A percentile compares a stretch with the other conserved stretches of the same genome.
These are phyloP conservation scores for Aphidius ervi DNA, from an alignment of 1,140 invertebrate genomes.

Conservation along the genomic window DNA sequence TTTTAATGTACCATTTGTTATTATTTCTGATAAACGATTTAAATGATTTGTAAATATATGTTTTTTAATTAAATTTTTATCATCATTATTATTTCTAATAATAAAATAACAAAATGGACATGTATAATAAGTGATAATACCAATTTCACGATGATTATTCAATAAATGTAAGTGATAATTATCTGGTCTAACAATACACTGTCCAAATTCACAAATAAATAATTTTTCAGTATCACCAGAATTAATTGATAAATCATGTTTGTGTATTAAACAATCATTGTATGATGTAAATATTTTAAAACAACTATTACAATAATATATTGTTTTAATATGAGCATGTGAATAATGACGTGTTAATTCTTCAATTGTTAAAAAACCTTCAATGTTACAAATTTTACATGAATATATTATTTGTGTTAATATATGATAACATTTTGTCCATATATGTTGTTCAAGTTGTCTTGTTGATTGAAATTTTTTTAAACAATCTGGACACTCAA, in stretches of 20 bases:
- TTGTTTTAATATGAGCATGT: constrained; percentile 35
- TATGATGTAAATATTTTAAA: constrained; percentile 31
- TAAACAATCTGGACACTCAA: constrained; percentile 41
- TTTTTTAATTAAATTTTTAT: constrained; percentile 27
- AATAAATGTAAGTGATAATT: constrained; percentile 34
- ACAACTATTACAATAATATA: constrained; percentile 36
- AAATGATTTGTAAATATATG: constrained; percentile 34
- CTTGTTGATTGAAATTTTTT: constrained; percentile 24
- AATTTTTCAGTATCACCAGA: constrained; percentile 25
- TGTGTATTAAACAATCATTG: constrained; percentile 31
- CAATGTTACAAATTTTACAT: constrained; percentile 43
- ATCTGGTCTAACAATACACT: constrained; percentile 33
- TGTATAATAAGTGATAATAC: constrained; percentile 35
- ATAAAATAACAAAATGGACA: constrained; percentile 38
- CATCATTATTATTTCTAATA: constrained; percentile 23
- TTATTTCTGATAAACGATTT: constrained; percentile 24
- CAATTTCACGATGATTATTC: constrained; percentile 33
- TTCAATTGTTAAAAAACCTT: constrained; percentile 43
- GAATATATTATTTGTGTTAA: constrained; percentile 31
- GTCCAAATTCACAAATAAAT: constrained; percentile 35
- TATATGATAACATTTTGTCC: constrained; percentile 43
- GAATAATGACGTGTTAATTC: constrained; percentile 39
- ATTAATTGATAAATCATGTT: constrained; percentile 21
- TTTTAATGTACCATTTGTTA: constrained; percentile 29
- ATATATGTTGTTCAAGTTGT: constrained; percentile 38